These are phyloP conservation scores for Drosophila emarginata DNA, from an alignment of 2,888 invertebrate species.

Conservation along the genomic window DNA sequence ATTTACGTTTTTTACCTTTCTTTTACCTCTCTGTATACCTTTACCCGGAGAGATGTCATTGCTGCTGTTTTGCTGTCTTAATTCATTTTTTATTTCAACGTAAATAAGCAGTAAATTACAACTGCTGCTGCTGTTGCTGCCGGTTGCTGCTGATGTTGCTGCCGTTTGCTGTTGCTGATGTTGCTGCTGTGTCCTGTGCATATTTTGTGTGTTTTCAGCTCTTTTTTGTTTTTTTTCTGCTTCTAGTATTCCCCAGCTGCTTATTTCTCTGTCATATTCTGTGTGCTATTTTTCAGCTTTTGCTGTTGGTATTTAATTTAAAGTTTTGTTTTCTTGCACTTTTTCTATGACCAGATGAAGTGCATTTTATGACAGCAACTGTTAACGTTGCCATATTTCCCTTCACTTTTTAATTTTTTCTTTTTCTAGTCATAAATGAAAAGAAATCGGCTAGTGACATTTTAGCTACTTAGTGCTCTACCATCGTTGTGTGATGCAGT, in stretches of 20 bases:
- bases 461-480: slow-evolving; percentile 39
- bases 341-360: slow-evolving; percentile 5
- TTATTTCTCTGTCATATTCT: slow-evolving; percentile 25
- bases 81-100: slow-evolving; percentile 72
- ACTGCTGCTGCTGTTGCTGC: slow-evolving; percentile 52
- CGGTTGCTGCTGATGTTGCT: slow-evolving; percentile 25
- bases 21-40: not conserved
- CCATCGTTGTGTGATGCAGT: slow-evolving; percentile 16
- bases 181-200: slow-evolving; percentile 34
- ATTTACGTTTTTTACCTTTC: slow-evolving; percentile 16
- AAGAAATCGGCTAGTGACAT: slow-evolving; percentile 64
- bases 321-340: slow-evolving; percentile 31
- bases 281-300: slow-evolving; percentile 4
- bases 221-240: slow-evolving; percentile 8
- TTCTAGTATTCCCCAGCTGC: slow-evolving; percentile 35
- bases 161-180: slow-evolving; percentile 11
- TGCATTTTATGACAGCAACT: too few relatives aligned
- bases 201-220: slow-evolving; percentile 29
- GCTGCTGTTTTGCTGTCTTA: slow-evolving; percentile 54
- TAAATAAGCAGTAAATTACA: slow-evolving; percentile 75
- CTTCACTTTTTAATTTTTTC: not conserved
- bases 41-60: slow-evolving; percentile 20
- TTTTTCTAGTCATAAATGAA: slow-evolving; percentile 46
- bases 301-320: slow-evolving; percentile 47
- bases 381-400: not conserved